Base-by-base conservation (phyloP, 2,888 invertebrate genomes). In the Acanthoscelides obtectus region DNA sequence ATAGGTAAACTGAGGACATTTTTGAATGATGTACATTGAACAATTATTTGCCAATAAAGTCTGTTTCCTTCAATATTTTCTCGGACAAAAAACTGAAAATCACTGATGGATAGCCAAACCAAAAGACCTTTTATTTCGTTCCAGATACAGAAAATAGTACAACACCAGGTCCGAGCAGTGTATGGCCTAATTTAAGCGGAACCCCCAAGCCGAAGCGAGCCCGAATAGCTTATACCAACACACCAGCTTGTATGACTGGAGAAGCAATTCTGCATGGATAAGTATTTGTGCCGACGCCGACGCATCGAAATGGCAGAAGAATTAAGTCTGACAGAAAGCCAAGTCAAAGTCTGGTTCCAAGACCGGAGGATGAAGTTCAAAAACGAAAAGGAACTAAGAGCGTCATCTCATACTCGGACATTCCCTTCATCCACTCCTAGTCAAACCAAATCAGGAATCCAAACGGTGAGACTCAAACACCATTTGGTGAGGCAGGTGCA, bases 291-390 rank as follows among this genome's bases (percentile, higher is more conserved):
- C 81, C 88, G 95, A 22, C 92, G 93, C 0, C 87, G 93, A 72
- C 88, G 95, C 67, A 93, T 94, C 25, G 91, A 94, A 81, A 88
- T 95, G 81, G 93, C 95, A 0, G 87, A 90, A 45, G 86, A 88
- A 65, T 86, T 95, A 5, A 88, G 88, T 75, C 86, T 95, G 8
- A 89, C 91, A 0, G 95, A 95, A 80, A 86, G 94, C 22, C 94
- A 95, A 83, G 93, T 95, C 71, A 95, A 95, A 84, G 94, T 95
- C 76, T 95, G 95, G 95, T 95, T 95, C 82, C 95, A 95, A 82
- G 94, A 94, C 80, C 87, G 94, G 20, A 86, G 94, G 4, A 95
- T 95, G 94, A 93, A 93, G 77, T 88, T 87, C 81, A 93, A 93
- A 81, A 93, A 92, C 78, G 91, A 91, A 74, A 85, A 81, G 74